Conservation (phyloP, 2,888 invertebrate species). For the Drosophila phalerata region DNA sequence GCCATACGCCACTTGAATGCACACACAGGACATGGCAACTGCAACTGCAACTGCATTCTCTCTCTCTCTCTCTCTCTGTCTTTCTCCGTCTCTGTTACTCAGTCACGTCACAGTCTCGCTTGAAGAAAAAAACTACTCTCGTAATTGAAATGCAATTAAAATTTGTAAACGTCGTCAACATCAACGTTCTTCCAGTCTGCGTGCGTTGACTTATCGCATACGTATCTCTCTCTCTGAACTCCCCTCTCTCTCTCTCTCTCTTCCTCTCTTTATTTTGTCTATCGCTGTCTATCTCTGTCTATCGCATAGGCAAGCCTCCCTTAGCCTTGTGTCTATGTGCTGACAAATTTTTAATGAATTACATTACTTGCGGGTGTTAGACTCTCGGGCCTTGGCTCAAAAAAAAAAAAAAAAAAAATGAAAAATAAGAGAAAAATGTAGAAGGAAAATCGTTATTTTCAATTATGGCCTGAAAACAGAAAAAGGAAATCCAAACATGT, state of each 20-base stretch:
- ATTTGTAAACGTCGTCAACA: slow-evolving; percentile 67
- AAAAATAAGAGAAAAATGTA: slow-evolving; percentile 9
- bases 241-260: background rate
- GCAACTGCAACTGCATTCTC: slow-evolving; percentile 28
- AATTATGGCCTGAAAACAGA: slow-evolving; percentile 63
- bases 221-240: background rate
- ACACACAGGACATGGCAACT: slow-evolving; percentile 47
- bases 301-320: slow-evolving; percentile 6
- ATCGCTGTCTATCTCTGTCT: background rate
- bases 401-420: slow-evolving; percentile 19
- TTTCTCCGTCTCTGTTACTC: background rate
- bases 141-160: slow-evolving; percentile 84
- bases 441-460: slow-evolving; percentile 74
- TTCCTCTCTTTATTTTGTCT: background rate
- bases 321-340: slow-evolving; percentile 44
- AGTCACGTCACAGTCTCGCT: slow-evolving; percentile 13
- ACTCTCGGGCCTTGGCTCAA: slow-evolving; percentile 38
- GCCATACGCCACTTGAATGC: slow-evolving; percentile 56
- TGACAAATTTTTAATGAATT: slow-evolving; percentile 82
- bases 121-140: slow-evolving; percentile 67
- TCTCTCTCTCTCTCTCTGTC: background rate
- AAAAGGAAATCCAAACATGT: slow-evolving; percentile 49
- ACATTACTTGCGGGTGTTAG: slow-evolving; percentile 83
- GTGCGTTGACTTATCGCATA: slow-evolving; percentile 66
- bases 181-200: slow-evolving; percentile 35